Evolutionary conservation across 2,888 invertebrate genomes (phyloP), one percentile per base, ranked within the genome.

Genomic region (Cremastobaeus sp.): DNA sequence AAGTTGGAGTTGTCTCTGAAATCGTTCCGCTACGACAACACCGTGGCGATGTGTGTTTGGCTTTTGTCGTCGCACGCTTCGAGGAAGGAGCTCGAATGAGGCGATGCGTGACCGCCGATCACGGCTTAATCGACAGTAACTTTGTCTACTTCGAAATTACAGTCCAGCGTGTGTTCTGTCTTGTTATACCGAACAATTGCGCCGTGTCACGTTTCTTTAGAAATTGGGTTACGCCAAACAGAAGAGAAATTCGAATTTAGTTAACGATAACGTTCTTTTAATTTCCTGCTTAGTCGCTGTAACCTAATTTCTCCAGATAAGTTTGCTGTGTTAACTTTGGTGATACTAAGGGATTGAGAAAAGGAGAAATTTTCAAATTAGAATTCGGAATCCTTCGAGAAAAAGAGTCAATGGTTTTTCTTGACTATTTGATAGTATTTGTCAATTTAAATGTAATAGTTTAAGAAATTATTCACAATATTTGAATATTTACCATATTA

Each of bases 1-100:
- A 57, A 62, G 52, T 55, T 12, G 25, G 52, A 20, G 60, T 64
- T 64, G 73, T 68, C 68, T 68, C 57, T 74, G 73, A 68, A 68
- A 68, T 45, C 74, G 73, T 74, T 68, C 55, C 69, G 54, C 32
- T 52, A 59, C 50, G 41, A 25, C 57, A 45, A 55, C 43, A 59
- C 39, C 54, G 54, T 30, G 39, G 55, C 57, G 47, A 57, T 43
- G 37, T 34, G 17, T 64, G 37, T 15, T 43, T 14, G 50, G 15
- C 30, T 71, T 50, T 32, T 50, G 70, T 48, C 21, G 45, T 30
- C 37, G 18, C 20, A 15, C 21, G 15, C 11, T 30, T 15, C 11
- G n/a, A 35, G 35, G 52, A 68, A 59, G 30, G 32, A 17, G 21
- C 14, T 11, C 8, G 12, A 18, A 41, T 21, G 28, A 41, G n/a